phyloP scores from a whole-genome alignment of 2,888 invertebrate genomes.

The Cabera pusaria region DNA sequence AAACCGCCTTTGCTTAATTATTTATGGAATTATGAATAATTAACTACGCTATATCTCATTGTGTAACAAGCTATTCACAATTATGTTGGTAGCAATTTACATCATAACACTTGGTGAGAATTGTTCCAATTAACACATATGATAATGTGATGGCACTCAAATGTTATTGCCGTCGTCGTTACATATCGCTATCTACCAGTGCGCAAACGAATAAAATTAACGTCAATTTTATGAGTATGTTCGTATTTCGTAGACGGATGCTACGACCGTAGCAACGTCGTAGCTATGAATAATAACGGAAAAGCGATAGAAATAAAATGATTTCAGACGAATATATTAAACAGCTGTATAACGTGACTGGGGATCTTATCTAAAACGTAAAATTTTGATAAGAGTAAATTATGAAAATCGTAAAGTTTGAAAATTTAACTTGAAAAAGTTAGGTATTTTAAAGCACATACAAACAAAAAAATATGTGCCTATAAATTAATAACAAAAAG shows the following conservation, averaged over 20 bases:
- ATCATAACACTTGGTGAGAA: conserved; percentile 37
- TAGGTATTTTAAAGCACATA: too few species aligned
- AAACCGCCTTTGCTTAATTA: conserved; percentile 19
- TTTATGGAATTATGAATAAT: conserved; percentile 22
- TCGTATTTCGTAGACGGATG: conserved; percentile 6
- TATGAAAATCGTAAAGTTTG: too few species aligned
- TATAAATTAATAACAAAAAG: too few species aligned
- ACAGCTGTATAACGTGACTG: too few species aligned
- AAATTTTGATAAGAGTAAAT: too few species aligned
- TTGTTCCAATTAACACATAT: conserved; percentile 49
- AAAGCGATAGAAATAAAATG: too few species aligned
- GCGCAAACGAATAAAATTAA: conserved; percentile 7
- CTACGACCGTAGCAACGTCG: too few species aligned
- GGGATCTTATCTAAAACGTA: too few species aligned
- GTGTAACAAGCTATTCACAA: conserved; percentile 26
- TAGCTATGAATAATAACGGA: too few species aligned
- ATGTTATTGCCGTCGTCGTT: conserved; percentile 33
- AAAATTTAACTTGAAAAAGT: too few species aligned
- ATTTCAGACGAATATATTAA: too few species aligned
- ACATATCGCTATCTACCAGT: conserved; percentile 3
- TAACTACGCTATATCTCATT: conserved; percentile 21
- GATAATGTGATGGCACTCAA: conserved; percentile 42
- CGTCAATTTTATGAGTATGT: conserved; percentile 8
- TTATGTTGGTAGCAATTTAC: conserved; percentile 30
- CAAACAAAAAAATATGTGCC: too few species aligned